Conservation (phyloP, 2,797 vertebrate species). For the Coluber constrictor region DNA sequence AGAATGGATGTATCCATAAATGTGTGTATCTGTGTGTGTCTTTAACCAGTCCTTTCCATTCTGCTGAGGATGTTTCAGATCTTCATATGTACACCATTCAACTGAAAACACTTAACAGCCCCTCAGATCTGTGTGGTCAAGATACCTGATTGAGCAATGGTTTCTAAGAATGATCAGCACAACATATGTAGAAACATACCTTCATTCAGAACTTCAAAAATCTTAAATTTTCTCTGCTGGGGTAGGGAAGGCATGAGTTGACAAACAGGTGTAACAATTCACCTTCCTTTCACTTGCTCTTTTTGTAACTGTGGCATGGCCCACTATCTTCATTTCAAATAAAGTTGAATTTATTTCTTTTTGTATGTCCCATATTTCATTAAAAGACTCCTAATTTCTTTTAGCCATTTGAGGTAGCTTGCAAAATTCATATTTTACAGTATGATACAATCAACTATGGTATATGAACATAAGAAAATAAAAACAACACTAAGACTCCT, state of each 20-base stretch:
- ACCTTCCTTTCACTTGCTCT: background rate
- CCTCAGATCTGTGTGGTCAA: background rate
- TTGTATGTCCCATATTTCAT: background rate
- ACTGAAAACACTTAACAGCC: background rate
- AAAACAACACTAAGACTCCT: background rate
- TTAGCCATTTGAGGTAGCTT: background rate
- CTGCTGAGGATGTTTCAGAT: background rate
- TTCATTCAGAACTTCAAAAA: background rate
- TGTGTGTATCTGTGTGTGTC: background rate
- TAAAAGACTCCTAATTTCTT: background rate
- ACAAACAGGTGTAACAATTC: background rate
- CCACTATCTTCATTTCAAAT: background rate
- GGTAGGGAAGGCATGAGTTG: background rate
- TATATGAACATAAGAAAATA: background rate
- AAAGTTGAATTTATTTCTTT: background rate
- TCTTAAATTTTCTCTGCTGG: background rate
- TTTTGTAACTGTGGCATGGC: background rate
- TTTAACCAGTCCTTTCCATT: background rate
- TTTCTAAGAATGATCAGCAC: background rate
- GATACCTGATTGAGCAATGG: background rate
- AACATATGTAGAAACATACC: background rate
- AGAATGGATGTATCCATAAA: background rate
- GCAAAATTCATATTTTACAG: background rate
- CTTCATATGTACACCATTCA: background rate
- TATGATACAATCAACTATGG: background rate